phyloP scores from a whole-genome alignment of 2,113 vertebrate species.

The Corynorhinus townsendii region DNA sequence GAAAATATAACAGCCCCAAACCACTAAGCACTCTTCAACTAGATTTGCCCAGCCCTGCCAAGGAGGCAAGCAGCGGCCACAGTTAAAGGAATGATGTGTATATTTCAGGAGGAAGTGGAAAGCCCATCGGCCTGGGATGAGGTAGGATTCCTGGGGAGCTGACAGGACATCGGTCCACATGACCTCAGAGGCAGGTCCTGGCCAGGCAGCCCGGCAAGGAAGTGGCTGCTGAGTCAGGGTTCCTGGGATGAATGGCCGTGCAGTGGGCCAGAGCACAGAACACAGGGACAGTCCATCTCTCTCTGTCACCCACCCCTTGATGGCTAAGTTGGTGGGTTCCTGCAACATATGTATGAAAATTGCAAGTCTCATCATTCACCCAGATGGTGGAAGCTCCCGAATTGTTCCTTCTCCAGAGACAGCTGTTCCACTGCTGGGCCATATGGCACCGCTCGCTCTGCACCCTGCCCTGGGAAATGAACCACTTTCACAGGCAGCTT shows the following conservation, averaged over 20 bases:
- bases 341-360: constrained; percentile 45
- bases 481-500: constrained; percentile 32
- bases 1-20: constrained; percentile 69
- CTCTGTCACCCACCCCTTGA: background rate
- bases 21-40: constrained; percentile 55
- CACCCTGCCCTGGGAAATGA: constrained; percentile 59
- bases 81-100: background rate
- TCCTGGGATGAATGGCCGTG: background rate
- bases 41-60: constrained; percentile 17
- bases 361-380: constrained; percentile 66
- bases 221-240: background rate
- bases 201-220: constrained; percentile 56
- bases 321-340: background rate
- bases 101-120: constrained; percentile 49
- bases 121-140: background rate
- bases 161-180: background rate
- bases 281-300: background rate
- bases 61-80: background rate
- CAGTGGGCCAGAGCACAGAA: background rate
- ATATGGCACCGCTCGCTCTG: constrained; percentile 74
- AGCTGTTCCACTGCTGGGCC: constrained; percentile 81
- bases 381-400: constrained; percentile 78
- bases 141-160: background rate
- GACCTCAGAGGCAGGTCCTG: constrained; percentile 9
- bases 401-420: constrained; percentile 71